phyloP scores from a whole-genome alignment of 2,113 vertebrate species.

The Eurypyga helias region DNA sequence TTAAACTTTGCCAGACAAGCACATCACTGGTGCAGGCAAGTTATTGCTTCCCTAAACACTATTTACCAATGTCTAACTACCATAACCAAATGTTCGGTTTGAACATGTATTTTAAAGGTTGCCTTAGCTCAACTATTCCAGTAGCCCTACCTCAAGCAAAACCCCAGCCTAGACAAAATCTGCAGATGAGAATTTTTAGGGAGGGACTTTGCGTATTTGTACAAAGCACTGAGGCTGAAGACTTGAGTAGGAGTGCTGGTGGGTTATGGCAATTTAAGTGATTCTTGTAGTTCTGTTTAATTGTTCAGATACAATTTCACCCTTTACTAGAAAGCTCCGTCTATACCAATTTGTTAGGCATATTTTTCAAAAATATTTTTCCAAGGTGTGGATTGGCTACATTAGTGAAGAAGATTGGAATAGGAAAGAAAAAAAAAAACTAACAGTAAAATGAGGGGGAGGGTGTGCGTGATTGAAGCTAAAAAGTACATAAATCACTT shows the following conservation, averaged over 20 bases:
- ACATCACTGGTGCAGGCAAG: conserved; percentile 9
- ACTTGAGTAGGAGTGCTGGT: neutral
- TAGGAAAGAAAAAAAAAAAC: neutral
- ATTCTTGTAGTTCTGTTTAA: neutral
- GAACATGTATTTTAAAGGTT: conserved; percentile 28
- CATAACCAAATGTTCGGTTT: conserved; percentile 51
- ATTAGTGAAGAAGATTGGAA: neutral
- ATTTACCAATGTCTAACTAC: conserved; percentile 37
- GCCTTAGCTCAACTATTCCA: conserved; percentile 36
- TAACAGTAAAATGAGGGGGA: neutral
- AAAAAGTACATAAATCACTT: conserved; percentile 66
- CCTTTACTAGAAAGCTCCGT: neutral
- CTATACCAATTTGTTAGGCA: neutral
- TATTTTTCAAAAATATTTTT: conserved; percentile 30
- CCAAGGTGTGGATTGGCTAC: neutral
- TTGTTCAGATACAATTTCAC: neutral
- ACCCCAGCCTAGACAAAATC: neutral
- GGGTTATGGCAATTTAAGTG: neutral
- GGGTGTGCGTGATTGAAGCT: conserved; percentile 12
- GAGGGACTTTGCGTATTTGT: neutral
- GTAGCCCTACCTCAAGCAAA: neutral
- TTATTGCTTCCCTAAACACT: conserved; percentile 36
- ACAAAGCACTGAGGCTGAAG: neutral
- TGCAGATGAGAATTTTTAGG: neutral
- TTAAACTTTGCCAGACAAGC: conserved; percentile 40